Evolutionary conservation across 2,797 vertebrate genomes (phyloP).

Genomic region (Macrochelys suwanniensis): DNA sequence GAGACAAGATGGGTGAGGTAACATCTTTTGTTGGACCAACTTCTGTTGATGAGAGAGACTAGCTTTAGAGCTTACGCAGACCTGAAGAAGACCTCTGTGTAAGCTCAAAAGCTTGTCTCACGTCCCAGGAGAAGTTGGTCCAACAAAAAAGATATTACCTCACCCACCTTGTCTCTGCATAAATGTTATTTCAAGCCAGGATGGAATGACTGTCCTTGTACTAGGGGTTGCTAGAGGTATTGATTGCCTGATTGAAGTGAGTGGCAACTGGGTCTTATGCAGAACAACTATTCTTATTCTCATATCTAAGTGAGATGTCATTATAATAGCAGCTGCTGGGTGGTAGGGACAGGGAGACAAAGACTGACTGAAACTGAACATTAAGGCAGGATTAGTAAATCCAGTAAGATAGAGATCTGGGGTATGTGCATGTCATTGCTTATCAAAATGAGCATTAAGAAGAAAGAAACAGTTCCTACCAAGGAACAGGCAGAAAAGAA

Average conservation of each 20-base stretch:
- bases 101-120: not conserved
- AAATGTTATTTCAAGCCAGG: slow-evolving; percentile 22
- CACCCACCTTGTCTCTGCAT: not conserved
- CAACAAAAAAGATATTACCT: not conserved
- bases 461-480: not conserved
- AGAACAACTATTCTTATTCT: not conserved
- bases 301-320: not conserved
- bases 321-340: not conserved
- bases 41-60: not conserved
- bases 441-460: not conserved
- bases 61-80: not conserved
- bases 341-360: not conserved
- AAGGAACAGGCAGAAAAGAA: not conserved
- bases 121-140: not conserved
- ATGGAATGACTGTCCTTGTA: not conserved
- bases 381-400: not conserved
- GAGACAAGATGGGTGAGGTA: not conserved
- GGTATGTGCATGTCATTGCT: not conserved
- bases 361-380: not conserved
- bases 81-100: not conserved
- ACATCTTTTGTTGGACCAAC: not conserved
- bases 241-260: slow-evolving; percentile 1
- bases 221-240: not conserved
- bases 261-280: not conserved
- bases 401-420: not conserved